phyloP scores from a whole-genome alignment of 2,797 vertebrate species.

The Argyrosomus regius region DNA sequence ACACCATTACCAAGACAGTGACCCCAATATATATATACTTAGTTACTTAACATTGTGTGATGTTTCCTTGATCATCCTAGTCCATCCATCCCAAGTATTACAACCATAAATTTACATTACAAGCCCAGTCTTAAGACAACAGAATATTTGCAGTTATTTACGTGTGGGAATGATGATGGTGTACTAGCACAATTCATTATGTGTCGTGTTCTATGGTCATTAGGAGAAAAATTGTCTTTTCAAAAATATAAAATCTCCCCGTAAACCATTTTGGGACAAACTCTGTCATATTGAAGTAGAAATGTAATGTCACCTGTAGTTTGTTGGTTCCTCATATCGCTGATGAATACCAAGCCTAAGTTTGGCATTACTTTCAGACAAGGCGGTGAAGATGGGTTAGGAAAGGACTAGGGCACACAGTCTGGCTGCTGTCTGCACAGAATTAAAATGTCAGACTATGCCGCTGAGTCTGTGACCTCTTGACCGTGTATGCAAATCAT shows the following conservation, averaged over 20 bases:
- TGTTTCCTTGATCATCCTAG: background rate
- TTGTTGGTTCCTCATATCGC: background rate
- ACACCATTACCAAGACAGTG: background rate
- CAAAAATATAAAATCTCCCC: background rate
- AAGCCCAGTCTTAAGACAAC: background rate
- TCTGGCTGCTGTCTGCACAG: conserved; percentile 67
- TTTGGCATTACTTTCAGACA: conserved; percentile 38
- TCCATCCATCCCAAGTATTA: too few species aligned
- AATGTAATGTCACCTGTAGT: conserved; percentile 6
- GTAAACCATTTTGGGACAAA: background rate
- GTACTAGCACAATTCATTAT: too few species aligned
- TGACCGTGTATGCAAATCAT: conserved; percentile 78
- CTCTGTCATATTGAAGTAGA: background rate
- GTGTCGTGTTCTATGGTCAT: background rate
- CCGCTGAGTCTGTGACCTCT: conserved; percentile 71
- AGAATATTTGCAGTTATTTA: background rate
- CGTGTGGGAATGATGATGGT: background rate
- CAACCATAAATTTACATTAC: background rate
- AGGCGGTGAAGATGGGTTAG: conserved; percentile 34
- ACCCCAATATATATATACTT: background rate
- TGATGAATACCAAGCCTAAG: conserved; percentile 26
- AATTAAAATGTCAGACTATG: conserved; percentile 80
- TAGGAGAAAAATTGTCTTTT: too few species aligned
- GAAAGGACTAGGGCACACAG: conserved; percentile 47
- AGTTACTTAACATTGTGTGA: too few species aligned